Evolutionary conservation across 37 sponge, comb jelly and placozoan genomes (phyloP).

Genomic region (Hexactinellida sp.): DNA sequence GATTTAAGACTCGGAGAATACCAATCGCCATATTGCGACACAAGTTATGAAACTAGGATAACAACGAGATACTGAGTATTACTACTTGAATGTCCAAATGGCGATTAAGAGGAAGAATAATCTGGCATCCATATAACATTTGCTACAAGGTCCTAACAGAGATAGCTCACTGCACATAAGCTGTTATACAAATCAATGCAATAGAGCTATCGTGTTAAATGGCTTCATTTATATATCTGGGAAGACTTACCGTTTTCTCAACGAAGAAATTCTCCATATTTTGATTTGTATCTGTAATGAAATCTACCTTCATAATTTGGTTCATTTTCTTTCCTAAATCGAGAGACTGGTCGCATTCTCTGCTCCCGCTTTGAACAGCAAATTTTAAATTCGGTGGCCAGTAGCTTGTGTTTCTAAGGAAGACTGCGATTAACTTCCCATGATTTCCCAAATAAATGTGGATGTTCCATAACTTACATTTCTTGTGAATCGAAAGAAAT

Average conservation of each 20-base stretch:
- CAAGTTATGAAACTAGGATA: too few species aligned
- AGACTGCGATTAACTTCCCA: background rate
- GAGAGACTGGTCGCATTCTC: background rate
- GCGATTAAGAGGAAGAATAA: background rate
- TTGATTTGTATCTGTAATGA: background rate
- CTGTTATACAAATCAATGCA: background rate
- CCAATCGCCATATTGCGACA: too few species aligned
- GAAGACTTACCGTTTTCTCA: constrained; percentile 14
- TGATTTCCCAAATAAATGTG: background rate
- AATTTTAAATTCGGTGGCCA: background rate
- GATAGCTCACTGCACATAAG: background rate
- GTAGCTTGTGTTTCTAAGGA: background rate
- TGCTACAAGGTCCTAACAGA: constrained; percentile 1
- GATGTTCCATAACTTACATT: background rate
- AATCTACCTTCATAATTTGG: background rate
- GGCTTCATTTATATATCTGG: background rate
- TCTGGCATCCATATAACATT: background rate
- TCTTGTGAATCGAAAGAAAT: constrained; percentile 13
- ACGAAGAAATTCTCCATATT: constrained; percentile 17
- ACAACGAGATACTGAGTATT: too few species aligned
- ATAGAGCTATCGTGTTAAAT: background rate
- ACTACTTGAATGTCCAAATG: background rate
- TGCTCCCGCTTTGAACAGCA: background rate
- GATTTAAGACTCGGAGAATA: too few species aligned
- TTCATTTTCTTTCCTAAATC: constrained; percentile 10